phyloP scores from a whole-genome alignment of 2,888 invertebrate genomes.

The Syrphus vitripennis region DNA sequence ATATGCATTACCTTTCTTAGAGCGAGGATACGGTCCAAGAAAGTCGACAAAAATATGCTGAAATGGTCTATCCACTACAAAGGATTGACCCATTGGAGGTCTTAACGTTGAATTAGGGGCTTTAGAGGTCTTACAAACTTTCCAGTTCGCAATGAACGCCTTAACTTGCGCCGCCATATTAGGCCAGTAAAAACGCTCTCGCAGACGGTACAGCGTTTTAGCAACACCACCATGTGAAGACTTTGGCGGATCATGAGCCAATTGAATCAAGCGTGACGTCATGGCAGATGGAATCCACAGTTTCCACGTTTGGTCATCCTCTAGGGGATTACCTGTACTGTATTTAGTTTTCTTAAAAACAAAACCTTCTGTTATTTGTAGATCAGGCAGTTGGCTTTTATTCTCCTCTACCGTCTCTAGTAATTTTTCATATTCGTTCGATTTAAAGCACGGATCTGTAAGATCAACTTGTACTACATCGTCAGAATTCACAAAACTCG shows the following conservation, averaged over 20 bases:
- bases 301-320: background rate
- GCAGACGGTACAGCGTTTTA: background rate
- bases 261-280: background rate
- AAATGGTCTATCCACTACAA: background rate
- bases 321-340: background rate
- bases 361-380: background rate
- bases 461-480: background rate
- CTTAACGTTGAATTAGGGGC: background rate
- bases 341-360: background rate
- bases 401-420: background rate
- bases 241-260: background rate
- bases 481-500: background rate
- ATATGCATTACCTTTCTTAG: too few species aligned
- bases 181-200: too few species aligned
- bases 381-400: too few species aligned
- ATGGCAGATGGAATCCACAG: background rate
- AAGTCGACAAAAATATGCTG: too few species aligned
- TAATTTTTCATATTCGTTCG: background rate
- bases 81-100: background rate
- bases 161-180: too few species aligned
- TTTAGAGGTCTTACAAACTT: background rate
- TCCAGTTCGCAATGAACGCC: background rate
- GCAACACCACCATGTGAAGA: background rate
- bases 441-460: background rate
- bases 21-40: too few species aligned